Percentiles rank a stretch among this genome's conserved stretches.
Evolutionary conservation across 2,113 vertebrate genomes (phyloP).

Genomic region (Vombatus ursinus): DNA sequence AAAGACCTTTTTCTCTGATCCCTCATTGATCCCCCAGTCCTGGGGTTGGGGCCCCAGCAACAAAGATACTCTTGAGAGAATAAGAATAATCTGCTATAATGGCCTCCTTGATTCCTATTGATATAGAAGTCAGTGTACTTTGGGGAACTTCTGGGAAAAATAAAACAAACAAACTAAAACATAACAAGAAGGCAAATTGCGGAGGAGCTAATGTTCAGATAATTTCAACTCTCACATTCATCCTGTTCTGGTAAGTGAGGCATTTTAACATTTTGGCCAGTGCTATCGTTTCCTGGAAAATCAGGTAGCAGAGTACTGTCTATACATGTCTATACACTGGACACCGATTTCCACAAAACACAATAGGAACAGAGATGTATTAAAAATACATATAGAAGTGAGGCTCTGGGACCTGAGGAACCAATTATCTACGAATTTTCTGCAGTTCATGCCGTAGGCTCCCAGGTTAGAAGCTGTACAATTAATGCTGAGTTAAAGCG

Average conservation of each 20-base stretch:
- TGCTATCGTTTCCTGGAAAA: neutral
- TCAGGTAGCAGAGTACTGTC: neutral
- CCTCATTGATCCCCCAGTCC: neutral
- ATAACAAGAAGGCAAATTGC: neutral
- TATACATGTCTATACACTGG: neutral
- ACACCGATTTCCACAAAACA: neutral
- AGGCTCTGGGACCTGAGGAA: neutral
- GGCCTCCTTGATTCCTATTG: neutral
- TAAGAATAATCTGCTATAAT: neutral
- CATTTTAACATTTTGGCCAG: neutral
- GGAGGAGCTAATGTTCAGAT: neutral
- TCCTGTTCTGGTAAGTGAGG: neutral
- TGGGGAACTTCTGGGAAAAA: neutral
- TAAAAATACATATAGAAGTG: constrained; percentile 33
- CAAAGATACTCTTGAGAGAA: neutral
- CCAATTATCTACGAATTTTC: constrained; percentile 16
- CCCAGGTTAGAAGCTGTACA: constrained; percentile 8
- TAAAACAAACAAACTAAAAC: neutral
- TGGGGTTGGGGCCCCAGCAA: neutral
- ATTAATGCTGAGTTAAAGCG: constrained; percentile 24
- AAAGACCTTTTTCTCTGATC: neutral
- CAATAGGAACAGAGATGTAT: neutral
- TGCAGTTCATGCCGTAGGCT: neutral
- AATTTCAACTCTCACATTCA: neutral
- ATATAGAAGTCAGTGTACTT: neutral